Conservation (phyloP, 2,113 vertebrate species). For the Heptranchias perlo region DNA sequence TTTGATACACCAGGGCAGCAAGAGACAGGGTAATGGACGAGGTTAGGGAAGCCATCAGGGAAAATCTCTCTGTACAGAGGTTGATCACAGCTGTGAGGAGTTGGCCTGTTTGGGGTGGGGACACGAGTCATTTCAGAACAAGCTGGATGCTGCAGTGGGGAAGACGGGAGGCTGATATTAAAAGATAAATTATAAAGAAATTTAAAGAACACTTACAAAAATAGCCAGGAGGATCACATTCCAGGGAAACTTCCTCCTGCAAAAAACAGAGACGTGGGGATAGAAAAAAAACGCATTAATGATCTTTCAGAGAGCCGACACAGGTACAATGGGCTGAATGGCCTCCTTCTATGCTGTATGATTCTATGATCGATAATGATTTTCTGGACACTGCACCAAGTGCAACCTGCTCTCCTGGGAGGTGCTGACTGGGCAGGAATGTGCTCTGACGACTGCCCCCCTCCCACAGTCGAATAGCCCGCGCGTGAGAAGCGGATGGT, state of each 20-base stretch:
- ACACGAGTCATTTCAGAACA: background rate
- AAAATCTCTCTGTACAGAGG: background rate
- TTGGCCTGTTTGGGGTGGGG: background rate
- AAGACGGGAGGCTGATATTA: background rate
- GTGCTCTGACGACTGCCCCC: no score
- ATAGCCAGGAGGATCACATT: slow-evolving; percentile 79
- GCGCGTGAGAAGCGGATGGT: no score
- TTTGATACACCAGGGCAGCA: no score
- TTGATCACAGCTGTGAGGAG: background rate
- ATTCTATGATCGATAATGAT: background rate
- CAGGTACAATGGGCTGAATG: background rate
- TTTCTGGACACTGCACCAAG: no score
- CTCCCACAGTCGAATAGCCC: no score
- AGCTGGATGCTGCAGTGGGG: background rate
- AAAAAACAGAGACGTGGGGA: background rate
- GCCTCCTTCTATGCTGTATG: background rate
- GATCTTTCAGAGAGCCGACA: background rate
- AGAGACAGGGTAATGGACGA: no score
- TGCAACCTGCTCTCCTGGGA: no score
- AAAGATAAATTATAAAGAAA: background rate
- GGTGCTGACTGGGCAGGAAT: background rate
- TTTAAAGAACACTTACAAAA: slow-evolving; percentile 71
- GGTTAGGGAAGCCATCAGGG: no score
- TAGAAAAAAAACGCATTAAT: background rate
- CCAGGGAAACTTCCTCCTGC: slow-evolving; percentile 86